Evolutionary conservation across 30 jellyfish, hydroid and myxozoan species (phyloP), one percentile per base, ranked within the genome.

Genomic region (Nemopilema nomurai): DNA sequence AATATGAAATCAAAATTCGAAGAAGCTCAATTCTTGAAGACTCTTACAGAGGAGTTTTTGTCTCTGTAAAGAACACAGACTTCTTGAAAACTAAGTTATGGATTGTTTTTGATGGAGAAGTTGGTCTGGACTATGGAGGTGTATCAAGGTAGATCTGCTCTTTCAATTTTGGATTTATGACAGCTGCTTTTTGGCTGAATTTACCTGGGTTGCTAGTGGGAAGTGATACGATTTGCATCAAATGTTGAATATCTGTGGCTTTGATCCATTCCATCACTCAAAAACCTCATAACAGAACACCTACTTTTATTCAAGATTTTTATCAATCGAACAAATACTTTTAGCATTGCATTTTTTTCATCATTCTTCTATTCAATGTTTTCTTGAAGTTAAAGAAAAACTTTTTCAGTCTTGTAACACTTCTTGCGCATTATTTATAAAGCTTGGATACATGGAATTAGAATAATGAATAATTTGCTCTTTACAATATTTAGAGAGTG

Each of bases 91-190:
- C 99, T 8, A 95, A 95, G 67, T 62, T 95, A 25, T 95, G 99
- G 99, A 90, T 95, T 51, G 99, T 95, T 7, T 96, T 96, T 80
- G 99, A 96, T 85, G 98, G 98, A 28, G 99, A 96, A 79, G 89
- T 87, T 65, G 99, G 99, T 20, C 76, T 96, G 41, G 99, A 96
- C 79, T 96, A 96, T 83, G 99, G 99, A 51, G 99, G 99, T 28
- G 98, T 96, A 16, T 80, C 99, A 24, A 91, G 99, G 99, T 95
- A 65, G 62, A 65, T 1, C n/a, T 1, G 68, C 22, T 17, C 57
- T 41, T 41, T 13, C n/a, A n/a, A n/a, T n/a, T n/a, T n/a, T n/a
- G n/a, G n/a, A n/a, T n/a, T n/a, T n/a, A n/a, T n/a, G n/a, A n/a
- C n/a, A n/a, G n/a, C n/a, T n/a, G n/a, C n/a, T n/a, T n/a, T n/a